Base-by-base conservation (phyloP, 2,113 vertebrate species). In the Chionodraco myersi region DNA sequence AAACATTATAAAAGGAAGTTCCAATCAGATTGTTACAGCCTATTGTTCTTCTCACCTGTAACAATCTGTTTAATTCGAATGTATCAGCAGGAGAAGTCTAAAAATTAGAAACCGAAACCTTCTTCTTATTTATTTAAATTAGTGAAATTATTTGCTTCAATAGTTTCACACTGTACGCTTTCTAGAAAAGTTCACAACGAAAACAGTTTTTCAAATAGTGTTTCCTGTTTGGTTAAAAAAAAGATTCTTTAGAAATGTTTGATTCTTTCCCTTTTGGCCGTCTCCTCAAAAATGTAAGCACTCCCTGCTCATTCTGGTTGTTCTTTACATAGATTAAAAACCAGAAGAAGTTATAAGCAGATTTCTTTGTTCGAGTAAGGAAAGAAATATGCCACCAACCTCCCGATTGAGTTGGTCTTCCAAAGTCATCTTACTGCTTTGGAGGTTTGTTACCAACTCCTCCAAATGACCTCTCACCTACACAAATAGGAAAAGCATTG, bases 361-460 rank as follows among this genome's bases (percentile, higher is more conserved):
- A 2, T 26, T 26, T 26, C 2, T 26, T 26, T 26, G 26, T 26
- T 26, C 26, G 7, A 56, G 11, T 47, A 2, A 67, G 13, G 11
- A 61, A 79, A 65, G 3, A 72, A 58, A 80, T 9, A 53, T 60
- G 72, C 10, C 74, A 79, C 21, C 11, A 75, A 97, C 96, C 96
- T 97, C 95, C 74, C 92, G 94, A 75, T 65, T 96, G 15, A 97
- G 93, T 71, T 97, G 95, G 48, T 97, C 96, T 84, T 96, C 96
- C 83, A 96, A 92, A 84, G 88, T 93, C 89, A 96, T 94, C 80
- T 96, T 97, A 79, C 91, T 89, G 90, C 95, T 95, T 77, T 92
- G 96, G 60, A 98, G 93, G 75, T 93, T 91, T 51, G 90, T 95
- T 71, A 97, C 93, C 88, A 97, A 85, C 77, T 96, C 96, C 78